Base-by-base conservation (phyloP, 2,113 vertebrate species). In the Pelecanus crispus region DNA sequence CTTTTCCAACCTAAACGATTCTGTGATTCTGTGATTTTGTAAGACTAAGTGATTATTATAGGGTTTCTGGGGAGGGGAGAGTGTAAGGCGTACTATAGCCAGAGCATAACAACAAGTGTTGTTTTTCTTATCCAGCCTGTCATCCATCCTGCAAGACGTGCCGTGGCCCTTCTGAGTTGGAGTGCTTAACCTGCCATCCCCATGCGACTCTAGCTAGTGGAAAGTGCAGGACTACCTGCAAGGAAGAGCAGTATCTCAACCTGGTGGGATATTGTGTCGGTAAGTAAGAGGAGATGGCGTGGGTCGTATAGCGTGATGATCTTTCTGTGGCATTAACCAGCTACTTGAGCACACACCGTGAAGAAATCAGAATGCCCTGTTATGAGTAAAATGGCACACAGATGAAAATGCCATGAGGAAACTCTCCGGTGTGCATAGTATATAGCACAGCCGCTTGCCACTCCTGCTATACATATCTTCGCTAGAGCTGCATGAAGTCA, bases 111-210 rank as follows among this genome's bases (percentile, higher is more conserved):
- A 20, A 40, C 15, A 16, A 66, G 45, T 38, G 45, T 67, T 66
- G 53, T 1, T 86, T 84, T 56, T 80, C 31, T 52, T 31, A 4
- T 6, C 22, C 66, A 99, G 99, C 97, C 38, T 99, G 99, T 77
- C 98, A 99, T 55, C 98, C 98, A 1, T 98, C 98, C 81, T 99
- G 99, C 86, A 98, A 95, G 95, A 97, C 97, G 0, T 99, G 99
- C 90, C 93, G 3, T 0, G 98, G 98, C 25, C 96, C 98, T 4
- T 98, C 97, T 5, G 98, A 98, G 4, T 65, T 90, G 10, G 98
- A 99, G 36, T 99, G 99, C 61, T 63, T 93, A 6, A 92, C 95
- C 71, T 99, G 99, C 86, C 98, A 98, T 13, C 98, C 98, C 31
- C 98, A 98, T 0, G 80, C 97, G 4, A 84, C 94, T 45, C 95